Conservation (phyloP, 1,140 invertebrate genomes). For the Berghia stephanieae region DNA sequence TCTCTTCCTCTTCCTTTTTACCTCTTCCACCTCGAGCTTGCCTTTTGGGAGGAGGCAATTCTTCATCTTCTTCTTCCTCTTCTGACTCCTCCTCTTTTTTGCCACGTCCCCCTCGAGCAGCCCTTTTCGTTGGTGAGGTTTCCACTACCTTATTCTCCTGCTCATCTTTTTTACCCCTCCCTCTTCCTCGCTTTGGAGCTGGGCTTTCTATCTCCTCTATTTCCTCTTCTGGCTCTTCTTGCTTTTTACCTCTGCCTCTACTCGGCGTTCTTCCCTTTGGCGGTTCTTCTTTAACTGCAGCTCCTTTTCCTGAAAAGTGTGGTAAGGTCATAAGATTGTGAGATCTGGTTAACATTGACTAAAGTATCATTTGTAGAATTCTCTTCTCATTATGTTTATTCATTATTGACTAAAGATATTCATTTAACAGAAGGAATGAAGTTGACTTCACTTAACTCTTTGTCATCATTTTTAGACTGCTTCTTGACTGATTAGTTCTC, state of each 20-base stretch:
- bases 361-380: not conserved
- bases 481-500: too few relatives aligned
- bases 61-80: slow-evolving; percentile 30
- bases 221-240: slow-evolving; percentile 25
- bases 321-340: not conserved
- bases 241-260: slow-evolving; percentile 24
- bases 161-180: slow-evolving; percentile 19
- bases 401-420: not conserved
- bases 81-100: slow-evolving; percentile 30
- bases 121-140: slow-evolving; percentile 3
- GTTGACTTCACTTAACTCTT: too few relatives aligned
- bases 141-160: not conserved
- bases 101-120: slow-evolving; percentile 18
- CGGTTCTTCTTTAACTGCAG: slow-evolving; percentile 1
- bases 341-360: not conserved
- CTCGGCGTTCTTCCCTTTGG: slow-evolving; percentile 11
- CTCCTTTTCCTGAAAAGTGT: not conserved
- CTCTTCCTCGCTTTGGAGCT: slow-evolving; percentile 22
- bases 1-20: slow-evolving; percentile 10
- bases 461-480: too few relatives aligned
- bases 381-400: not conserved
- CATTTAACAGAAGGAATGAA: not conserved
- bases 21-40: slow-evolving; percentile 26
- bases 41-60: slow-evolving; percentile 12
- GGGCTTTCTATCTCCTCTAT: slow-evolving; percentile 22